Conservation (phyloP, 2,113 vertebrate species). For the Lethenteron reissneri region DNA sequence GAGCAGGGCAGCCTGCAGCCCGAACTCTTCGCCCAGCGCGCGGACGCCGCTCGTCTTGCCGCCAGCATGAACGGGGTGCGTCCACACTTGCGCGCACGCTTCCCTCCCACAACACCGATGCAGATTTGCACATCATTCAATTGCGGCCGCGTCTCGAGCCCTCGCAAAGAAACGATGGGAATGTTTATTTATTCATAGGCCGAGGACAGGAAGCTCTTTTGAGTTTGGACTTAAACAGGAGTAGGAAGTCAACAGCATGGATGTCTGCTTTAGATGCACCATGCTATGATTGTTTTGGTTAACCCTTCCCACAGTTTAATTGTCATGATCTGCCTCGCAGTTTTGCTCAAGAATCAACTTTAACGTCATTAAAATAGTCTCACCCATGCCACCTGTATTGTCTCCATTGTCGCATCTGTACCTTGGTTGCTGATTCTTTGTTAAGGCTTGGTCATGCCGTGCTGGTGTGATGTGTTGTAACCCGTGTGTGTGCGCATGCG, state of each 20-base stretch:
- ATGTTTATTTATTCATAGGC: not conserved
- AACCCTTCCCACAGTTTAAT: not conserved
- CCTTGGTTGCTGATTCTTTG: not conserved
- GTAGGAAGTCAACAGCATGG: not conserved
- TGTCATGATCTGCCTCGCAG: not conserved
- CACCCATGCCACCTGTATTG: not conserved
- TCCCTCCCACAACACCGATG: too few relatives aligned
- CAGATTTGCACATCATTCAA: too few relatives aligned
- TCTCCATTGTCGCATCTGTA: not conserved
- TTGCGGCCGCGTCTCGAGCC: too few relatives aligned
- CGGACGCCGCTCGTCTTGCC: constrained; percentile 78
- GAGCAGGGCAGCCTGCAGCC: constrained; percentile 72
- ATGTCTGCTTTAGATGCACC: not conserved
- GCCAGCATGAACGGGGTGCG: constrained; percentile 80
- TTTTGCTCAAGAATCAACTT: not conserved
- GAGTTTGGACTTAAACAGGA: not conserved
- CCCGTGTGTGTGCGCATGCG: not conserved
- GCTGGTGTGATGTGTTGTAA: not conserved
- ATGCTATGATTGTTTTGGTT: too few relatives aligned
- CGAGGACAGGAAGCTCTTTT: too few relatives aligned
- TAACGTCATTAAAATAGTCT: constrained; percentile 1
- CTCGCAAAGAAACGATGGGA: too few relatives aligned
- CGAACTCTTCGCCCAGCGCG: constrained; percentile 49
- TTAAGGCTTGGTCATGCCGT: not conserved
- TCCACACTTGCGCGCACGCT: not conserved